Evolutionary conservation across 2,888 invertebrate genomes (phyloP).

Genomic region (Desoria tigrina): DNA sequence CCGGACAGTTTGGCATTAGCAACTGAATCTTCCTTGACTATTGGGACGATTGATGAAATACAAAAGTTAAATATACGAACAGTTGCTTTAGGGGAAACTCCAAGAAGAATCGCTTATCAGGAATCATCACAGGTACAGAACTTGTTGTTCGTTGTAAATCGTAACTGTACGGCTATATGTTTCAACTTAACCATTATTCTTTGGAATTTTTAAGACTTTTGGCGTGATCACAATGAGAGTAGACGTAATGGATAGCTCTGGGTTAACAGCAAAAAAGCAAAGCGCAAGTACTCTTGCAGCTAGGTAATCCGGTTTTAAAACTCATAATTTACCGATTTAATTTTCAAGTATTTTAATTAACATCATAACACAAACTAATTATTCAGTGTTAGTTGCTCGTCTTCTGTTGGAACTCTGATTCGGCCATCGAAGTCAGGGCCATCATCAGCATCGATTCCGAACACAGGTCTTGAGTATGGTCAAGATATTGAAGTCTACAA

Average conservation of each 20-base stretch:
- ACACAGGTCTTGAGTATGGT: slow-evolving; percentile 62
- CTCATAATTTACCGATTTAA: neutral
- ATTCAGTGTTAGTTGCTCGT: slow-evolving; percentile 50
- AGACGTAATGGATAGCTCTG: slow-evolving; percentile 80
- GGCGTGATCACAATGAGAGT: slow-evolving; percentile 88
- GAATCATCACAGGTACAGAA: slow-evolving; percentile 73
- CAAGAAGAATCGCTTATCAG: slow-evolving; percentile 91
- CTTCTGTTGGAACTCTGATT: slow-evolving; percentile 51
- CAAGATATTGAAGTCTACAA: slow-evolving; percentile 89
- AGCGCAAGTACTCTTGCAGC: slow-evolving; percentile 69
- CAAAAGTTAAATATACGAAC: slow-evolving; percentile 96
- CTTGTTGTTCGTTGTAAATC: neutral
- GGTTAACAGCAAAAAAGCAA: slow-evolving; percentile 67
- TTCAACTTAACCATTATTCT: neutral
- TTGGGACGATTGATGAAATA: slow-evolving; percentile 97
- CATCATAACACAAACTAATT: neutral
- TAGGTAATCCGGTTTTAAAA: slow-evolving; percentile 39
- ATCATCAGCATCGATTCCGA: slow-evolving; percentile 46
- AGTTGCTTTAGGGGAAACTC: slow-evolving; percentile 91
- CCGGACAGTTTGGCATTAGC: slow-evolving; percentile 88
- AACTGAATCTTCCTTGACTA: slow-evolving; percentile 83
- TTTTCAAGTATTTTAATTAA: neutral
- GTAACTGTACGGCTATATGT: neutral
- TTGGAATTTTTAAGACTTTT: slow-evolving; percentile 68
- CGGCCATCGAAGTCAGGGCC: slow-evolving; percentile 53